Evolutionary conservation across 2,113 vertebrate species (phyloP).

Genomic region (Arizona elegans): DNA sequence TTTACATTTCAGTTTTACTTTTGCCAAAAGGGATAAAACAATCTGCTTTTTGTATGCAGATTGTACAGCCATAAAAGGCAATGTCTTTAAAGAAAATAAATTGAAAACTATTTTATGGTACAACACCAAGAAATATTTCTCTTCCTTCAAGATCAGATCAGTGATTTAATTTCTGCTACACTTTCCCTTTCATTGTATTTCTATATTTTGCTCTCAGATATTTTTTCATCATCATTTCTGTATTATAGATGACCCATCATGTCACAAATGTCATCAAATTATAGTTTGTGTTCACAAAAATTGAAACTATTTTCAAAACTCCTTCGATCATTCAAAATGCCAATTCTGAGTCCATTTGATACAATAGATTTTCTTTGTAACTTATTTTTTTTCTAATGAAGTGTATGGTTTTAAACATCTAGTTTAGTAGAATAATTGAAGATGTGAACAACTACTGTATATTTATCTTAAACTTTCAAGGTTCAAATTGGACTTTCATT

Average conservation of each 20-base stretch:
- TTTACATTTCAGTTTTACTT: conserved; percentile 2
- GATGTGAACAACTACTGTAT: neutral
- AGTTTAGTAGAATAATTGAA: neutral
- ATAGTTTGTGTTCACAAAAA: neutral
- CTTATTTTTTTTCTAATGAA: neutral
- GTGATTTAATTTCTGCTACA: neutral
- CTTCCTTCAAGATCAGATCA: conserved; percentile 1
- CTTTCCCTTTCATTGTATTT: neutral
- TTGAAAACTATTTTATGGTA: neutral
- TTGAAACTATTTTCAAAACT: neutral
- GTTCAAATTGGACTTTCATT: neutral
- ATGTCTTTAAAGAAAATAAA: neutral
- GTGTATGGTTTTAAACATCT: neutral
- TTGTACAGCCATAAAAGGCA: conserved; percentile 10
- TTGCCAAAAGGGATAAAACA: neutral
- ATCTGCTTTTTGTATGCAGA: neutral
- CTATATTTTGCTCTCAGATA: neutral
- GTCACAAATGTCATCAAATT: neutral
- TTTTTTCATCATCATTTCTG: neutral
- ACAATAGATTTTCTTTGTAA: neutral
- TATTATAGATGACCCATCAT: neutral
- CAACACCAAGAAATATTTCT: conserved; percentile 24
- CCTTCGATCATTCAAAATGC: neutral
- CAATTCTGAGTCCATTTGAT: neutral
- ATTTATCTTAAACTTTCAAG: neutral